Evolutionary conservation across 2,888 invertebrate species (phyloP).

Genomic region (Halictus ligatus): DNA sequence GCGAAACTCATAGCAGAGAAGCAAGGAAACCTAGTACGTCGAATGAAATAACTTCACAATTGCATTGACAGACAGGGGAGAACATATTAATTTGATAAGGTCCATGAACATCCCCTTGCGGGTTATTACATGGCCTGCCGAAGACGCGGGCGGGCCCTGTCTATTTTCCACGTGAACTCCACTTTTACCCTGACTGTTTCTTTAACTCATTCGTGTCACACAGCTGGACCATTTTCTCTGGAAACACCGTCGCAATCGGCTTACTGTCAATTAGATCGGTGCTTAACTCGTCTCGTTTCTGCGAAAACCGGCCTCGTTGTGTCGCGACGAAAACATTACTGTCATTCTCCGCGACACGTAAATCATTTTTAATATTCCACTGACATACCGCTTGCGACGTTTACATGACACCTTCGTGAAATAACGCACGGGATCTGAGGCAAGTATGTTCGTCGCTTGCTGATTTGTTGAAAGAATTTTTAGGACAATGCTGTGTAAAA

Average conservation of each 20-base stretch:
- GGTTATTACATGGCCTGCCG: conserved; percentile 38
- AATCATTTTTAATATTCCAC: background rate
- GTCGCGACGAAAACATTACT: background rate
- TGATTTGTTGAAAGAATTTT: background rate
- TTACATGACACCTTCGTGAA: background rate
- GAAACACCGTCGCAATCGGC: conserved; percentile 62
- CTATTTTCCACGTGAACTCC: conserved; percentile 47
- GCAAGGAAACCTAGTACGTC: background rate
- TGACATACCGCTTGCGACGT: background rate
- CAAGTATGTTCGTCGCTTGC: background rate
- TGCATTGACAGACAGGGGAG: conserved; percentile 23
- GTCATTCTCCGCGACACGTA: background rate
- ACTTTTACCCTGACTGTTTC: conserved; percentile 31
- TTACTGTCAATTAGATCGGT: conserved; percentile 72
- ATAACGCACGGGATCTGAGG: background rate
- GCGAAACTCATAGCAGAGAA: background rate
- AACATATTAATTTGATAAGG: conserved; percentile 55
- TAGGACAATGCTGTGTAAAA: too few species aligned
- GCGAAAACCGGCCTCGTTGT: background rate
- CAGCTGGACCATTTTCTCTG: conserved; percentile 27
- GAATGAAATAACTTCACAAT: conserved; percentile 6
- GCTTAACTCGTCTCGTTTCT: background rate
- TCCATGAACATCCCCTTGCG: conserved; percentile 22
- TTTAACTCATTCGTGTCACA: conserved; percentile 7
- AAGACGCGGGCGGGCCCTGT: background rate